These are phyloP conservation scores for Schizotus pectinicornis DNA, from an alignment of 2,888 invertebrate species.

Conservation along the genomic window DNA sequence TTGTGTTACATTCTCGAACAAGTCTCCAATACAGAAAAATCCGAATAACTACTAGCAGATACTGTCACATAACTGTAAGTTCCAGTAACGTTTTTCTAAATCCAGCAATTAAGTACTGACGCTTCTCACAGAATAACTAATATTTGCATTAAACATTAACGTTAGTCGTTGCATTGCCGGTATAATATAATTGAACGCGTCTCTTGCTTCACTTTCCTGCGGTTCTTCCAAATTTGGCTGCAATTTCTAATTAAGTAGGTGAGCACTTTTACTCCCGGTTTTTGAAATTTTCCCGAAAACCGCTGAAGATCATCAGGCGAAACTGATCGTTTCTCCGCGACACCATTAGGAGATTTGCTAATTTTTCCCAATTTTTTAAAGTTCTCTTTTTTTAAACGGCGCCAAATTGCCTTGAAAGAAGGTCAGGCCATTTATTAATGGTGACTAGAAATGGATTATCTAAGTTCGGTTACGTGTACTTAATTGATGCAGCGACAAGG, in stretches of 20 bases:
- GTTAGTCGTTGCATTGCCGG: neutral
- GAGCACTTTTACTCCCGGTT: neutral
- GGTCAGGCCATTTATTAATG: slow-evolving; percentile 15
- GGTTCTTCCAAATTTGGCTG: slow-evolving; percentile 20
- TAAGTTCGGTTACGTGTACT: slow-evolving; percentile 22
- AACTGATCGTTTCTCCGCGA: no score
- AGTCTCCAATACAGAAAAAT: no score
- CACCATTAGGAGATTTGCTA: no score
- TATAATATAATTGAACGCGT: neutral
- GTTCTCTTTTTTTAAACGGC: slow-evolving; percentile 1
- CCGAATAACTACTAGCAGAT: no score
- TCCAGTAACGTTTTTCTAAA: no score
- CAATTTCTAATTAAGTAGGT: slow-evolving; percentile 27
- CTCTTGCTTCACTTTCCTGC: slow-evolving; percentile 18
- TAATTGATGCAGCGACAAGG: neutral
- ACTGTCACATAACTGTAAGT: no score
- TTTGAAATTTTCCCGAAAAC: neutral
- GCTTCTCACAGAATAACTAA: neutral
- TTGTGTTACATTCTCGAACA: no score
- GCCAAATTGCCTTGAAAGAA: slow-evolving; percentile 13
- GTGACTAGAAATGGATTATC: slow-evolving; percentile 14
- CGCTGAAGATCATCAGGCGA: neutral
- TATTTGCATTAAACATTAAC: neutral
- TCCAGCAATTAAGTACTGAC: no score
- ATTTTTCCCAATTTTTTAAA: neutral